Conservation (phyloP, 2,888 invertebrate species). For the Silvanus unidentatus region DNA sequence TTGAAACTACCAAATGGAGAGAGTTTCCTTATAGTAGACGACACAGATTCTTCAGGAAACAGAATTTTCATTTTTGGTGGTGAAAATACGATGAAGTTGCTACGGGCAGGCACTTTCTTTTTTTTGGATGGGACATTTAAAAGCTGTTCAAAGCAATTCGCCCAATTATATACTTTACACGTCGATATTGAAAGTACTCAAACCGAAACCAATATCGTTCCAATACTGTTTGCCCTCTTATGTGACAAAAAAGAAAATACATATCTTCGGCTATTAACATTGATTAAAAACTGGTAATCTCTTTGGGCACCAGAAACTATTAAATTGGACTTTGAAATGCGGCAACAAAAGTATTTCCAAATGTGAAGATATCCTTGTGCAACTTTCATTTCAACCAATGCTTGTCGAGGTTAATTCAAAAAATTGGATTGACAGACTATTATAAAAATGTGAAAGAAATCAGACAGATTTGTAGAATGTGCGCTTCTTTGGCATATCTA, state of each 20-base stretch:
- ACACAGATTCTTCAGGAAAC: too few relatives aligned
- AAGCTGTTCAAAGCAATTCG: background rate
- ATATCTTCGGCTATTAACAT: background rate
- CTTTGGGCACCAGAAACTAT: background rate
- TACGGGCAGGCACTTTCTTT: too few relatives aligned
- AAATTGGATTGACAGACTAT: background rate
- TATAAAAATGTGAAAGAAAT: background rate
- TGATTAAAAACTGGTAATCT: background rate
- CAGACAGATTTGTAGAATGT: background rate
- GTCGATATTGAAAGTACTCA: background rate
- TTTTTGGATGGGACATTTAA: background rate
- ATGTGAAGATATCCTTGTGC: background rate
- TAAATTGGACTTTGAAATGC: background rate
- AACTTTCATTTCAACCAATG: slow-evolving; percentile 2
- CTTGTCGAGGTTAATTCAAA: background rate
- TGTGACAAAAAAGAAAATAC: background rate
- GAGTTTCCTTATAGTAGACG: too few relatives aligned
- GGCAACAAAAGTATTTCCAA: background rate
- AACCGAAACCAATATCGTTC: background rate
- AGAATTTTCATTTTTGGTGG: too few relatives aligned
- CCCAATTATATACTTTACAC: background rate
- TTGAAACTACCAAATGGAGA: too few relatives aligned
- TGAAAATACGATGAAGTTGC: too few relatives aligned
- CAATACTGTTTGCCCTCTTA: background rate
- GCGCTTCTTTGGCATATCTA: background rate